Conservation (phyloP, 2,888 invertebrate species). For the Lottia scabra region DNA sequence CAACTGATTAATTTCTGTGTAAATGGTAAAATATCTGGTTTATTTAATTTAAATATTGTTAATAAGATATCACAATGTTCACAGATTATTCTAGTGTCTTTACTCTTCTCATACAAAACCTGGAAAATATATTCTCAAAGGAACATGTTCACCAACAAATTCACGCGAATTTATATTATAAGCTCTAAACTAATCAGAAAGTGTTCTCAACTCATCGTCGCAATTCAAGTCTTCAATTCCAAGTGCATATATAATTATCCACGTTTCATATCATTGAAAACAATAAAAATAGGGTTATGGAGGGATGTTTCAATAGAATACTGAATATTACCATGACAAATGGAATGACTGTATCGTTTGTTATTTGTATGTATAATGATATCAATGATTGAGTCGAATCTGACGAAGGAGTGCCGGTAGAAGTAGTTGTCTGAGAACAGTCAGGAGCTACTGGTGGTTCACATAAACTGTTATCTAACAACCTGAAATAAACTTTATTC, state of each 20-base stretch:
- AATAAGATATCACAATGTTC: conserved; percentile 3
- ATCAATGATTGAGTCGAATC: neutral
- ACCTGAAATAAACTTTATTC: neutral
- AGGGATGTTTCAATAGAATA: no score
- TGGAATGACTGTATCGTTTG: neutral
- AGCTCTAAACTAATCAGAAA: no score
- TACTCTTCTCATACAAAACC: neutral
- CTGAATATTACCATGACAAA: neutral
- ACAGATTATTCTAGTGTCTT: neutral
- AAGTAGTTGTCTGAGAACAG: neutral
- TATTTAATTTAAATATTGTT: neutral
- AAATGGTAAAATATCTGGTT: neutral
- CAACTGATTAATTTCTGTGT: neutral
- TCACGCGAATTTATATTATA: no score
- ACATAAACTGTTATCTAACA: neutral
- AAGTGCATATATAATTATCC: no score
- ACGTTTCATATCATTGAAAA: no score
- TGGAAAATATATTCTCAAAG: neutral
- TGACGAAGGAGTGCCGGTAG: neutral
- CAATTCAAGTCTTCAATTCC: no score
- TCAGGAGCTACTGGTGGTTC: neutral
- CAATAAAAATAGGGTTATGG: no score
- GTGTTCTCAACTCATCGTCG: no score
- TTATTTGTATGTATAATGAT: neutral
- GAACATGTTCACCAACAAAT: no score